Conservation (phyloP, 2,113 vertebrate species). For the Octodon degus region DNA sequence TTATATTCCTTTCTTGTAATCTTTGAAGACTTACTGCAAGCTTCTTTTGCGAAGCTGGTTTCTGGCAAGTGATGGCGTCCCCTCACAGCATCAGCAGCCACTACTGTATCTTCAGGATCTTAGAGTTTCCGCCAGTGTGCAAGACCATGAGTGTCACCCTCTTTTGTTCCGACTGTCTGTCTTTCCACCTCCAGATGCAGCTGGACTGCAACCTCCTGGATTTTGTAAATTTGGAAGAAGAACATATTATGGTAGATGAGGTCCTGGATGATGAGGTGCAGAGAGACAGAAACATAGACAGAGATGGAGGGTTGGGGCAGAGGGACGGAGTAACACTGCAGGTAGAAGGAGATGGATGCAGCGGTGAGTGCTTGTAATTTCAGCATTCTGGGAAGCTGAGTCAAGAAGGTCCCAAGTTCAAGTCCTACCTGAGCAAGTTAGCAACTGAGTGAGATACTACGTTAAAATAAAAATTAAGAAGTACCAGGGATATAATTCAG, state of each 20-base stretch:
- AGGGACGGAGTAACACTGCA: no score
- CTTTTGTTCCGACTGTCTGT: neutral
- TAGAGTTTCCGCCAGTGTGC: neutral
- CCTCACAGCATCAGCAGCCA: neutral
- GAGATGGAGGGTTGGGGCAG: no score
- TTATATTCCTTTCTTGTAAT: conserved; percentile 83
- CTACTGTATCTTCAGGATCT: neutral
- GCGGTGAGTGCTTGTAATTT: no score
- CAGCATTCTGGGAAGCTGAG: no score
- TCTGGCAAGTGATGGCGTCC: neutral
- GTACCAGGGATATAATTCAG: neutral
- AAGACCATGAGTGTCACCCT: neutral
- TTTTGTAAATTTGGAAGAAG: neutral
- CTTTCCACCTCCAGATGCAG: neutral
- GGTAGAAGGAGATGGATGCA: neutral
- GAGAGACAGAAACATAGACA: no score
- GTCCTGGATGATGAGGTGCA: neutral
- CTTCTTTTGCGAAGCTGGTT: neutral
- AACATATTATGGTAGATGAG: neutral
- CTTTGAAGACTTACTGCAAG: neutral
- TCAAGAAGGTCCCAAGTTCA: no score
- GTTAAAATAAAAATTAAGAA: neutral
- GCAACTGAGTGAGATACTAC: neutral
- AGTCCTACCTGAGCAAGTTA: no score
- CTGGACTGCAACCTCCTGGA: neutral